phyloP scores from a whole-genome alignment of 2,888 invertebrate genomes.

The Acanthoscelides obtectus region DNA sequence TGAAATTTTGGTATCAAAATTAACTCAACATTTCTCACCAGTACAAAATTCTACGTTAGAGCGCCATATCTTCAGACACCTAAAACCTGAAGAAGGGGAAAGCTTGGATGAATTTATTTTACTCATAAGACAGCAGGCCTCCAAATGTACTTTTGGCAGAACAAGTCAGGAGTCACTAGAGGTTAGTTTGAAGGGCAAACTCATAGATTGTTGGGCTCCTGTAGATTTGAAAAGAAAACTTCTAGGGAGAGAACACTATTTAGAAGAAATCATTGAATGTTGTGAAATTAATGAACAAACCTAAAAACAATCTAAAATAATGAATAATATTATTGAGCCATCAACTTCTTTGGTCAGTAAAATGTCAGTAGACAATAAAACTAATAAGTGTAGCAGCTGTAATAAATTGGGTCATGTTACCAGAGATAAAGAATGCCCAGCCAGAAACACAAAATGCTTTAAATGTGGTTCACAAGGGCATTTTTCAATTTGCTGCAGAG shows the following conservation, averaged over 20 bases:
- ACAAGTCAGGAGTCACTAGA: too few species aligned
- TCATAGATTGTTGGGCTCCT: too few species aligned
- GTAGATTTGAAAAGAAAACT: conserved; percentile 26
- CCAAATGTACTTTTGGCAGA: conserved; percentile 32
- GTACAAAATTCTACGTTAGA: conserved; percentile 33
- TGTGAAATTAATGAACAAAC: conserved; percentile 25
- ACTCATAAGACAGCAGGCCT: conserved; percentile 31
- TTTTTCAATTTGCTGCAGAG: conserved; percentile 14
- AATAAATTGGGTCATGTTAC: conserved; percentile 10
- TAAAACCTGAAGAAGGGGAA: conserved; percentile 30
- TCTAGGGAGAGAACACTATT: conserved; percentile 24
- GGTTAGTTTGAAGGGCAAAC: too few species aligned
- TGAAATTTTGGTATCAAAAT: conserved; percentile 24
- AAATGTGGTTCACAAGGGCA: conserved; percentile 18
- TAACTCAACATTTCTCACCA: conserved; percentile 32
- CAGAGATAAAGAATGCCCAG: conserved; percentile 5
- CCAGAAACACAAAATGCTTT: conserved; percentile 14
- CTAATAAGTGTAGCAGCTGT: conserved; percentile 11
- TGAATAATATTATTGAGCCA: conserved; percentile 4
- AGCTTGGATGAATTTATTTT: conserved; percentile 32
- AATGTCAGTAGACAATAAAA: conserved; percentile 4
- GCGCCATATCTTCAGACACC: conserved; percentile 27
- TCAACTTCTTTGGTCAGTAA: conserved; percentile 6
- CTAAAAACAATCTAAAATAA: conserved; percentile 15
- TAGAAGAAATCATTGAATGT: conserved; percentile 26